Evolutionary conservation across 1,140 invertebrate species (phyloP), one percentile per base, ranked within the genome.

Genomic region (Drosophila burlai): DNA sequence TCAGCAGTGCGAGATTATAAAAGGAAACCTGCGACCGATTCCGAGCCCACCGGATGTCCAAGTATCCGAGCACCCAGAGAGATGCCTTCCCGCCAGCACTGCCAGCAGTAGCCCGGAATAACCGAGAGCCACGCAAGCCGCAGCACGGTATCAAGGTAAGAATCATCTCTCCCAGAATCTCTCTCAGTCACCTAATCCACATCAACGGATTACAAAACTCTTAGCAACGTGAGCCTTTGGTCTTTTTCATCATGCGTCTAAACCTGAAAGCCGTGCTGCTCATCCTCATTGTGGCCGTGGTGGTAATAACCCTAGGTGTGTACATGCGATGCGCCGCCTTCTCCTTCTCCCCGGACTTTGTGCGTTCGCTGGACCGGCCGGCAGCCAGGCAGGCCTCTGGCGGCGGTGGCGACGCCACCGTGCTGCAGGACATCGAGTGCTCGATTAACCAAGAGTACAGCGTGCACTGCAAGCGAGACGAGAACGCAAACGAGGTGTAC

Each of bases 371-470:
- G 21, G 64, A 77, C 18, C 67, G 73, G 74, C 54, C 36, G 54
- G 38, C 55, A 49, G 8, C 64, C 29, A 58, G 68, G 46, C 52
- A 50, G 57, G 2, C 50, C 42, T 2, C 55, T 38, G 18, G 49
- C 47, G 9, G 15, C 47, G 9, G 15, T 47, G 55, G 38, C 29
- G 36, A 71, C 59, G 45, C 55, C 2, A 36, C 57, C 47, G 74
- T 67, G 1, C 40, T 92, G 29, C 95, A 97, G 92, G 96, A 97
- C 87, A 97, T 98, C 68, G 97, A 98, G 75, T 99, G 98, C 93
- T 93, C 96, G 50, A 98, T 99, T 90, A 98, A 99, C 94, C 97
- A 96, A 50, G 97, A 98, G 86, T 97, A 97, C 91, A 95, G 95
- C 6, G 95, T 99, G 76, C 95, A 95, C 21, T 98, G 98, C 93